A percentile compares a stretch with the other conserved stretches of the same genome.
Conservation (phyloP, 2,888 invertebrate genomes). For the Lamellibrachia satsuma region DNA sequence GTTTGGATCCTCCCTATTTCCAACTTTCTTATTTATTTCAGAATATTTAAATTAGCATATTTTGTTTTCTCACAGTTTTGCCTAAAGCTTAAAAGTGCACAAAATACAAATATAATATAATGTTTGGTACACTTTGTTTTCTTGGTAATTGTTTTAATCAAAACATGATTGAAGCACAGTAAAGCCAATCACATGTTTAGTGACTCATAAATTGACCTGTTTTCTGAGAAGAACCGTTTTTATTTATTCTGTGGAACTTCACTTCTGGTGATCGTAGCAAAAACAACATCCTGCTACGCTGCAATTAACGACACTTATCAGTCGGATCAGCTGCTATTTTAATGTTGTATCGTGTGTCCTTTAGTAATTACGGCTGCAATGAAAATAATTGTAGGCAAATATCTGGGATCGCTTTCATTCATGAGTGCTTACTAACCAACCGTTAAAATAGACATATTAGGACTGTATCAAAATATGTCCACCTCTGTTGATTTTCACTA, state of each 20-base stretch:
- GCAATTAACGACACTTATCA: background rate
- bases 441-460: background rate
- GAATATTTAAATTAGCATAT: no score
- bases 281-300: background rate
- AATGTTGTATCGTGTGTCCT: background rate
- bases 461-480: slow-evolving; percentile 4
- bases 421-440: background rate
- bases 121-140: no score
- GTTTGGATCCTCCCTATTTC: no score
- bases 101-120: no score
- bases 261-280: background rate
- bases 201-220: background rate
- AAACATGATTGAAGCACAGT: background rate
- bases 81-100: background rate
- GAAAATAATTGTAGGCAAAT: background rate
- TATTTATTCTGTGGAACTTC: background rate
- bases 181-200: background rate
- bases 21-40: no score
- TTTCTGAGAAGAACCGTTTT: background rate
- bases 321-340: background rate
- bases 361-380: background rate
- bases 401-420: slow-evolving; percentile 12
- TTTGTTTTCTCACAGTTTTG: no score
- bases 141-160: background rate
- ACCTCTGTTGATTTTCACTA: background rate